Percentiles rank a stretch among this genome's conserved stretches.
These are phyloP conservation scores for Vollenhovia emeryi DNA, from an alignment of 1,140 invertebrate species.

Conservation along the genomic window DNA sequence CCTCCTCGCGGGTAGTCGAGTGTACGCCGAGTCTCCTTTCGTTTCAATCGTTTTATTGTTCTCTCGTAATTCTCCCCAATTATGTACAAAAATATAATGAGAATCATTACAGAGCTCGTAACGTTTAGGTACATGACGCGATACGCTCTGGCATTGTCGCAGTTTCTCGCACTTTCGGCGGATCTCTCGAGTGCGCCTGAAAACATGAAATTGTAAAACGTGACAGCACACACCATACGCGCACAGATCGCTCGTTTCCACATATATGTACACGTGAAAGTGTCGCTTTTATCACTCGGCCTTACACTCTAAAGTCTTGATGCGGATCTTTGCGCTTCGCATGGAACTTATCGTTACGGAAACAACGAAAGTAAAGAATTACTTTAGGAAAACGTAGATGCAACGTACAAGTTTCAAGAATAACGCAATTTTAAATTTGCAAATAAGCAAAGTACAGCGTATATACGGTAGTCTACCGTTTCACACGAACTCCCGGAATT, in stretches of 20 bases:
- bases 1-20: not conserved
- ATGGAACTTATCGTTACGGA: not conserved
- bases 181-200: conserved; percentile 30
- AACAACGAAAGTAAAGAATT: not conserved
- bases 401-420: not conserved
- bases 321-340: not conserved
- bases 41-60: conserved; percentile 75
- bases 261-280: conserved; percentile 8
- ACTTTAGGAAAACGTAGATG: not conserved
- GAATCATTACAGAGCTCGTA: conserved; percentile 79
- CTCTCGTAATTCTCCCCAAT: conserved; percentile 76
- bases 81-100: conserved; percentile 84
- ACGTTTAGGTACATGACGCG: conserved; percentile 76
- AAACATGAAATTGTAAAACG: conserved; percentile 42
- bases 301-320: not conserved
- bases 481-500: not conserved
- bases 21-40: conserved; percentile 50
- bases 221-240: conserved; percentile 38
- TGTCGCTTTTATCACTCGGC: not conserved
- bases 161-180: conserved; percentile 29
- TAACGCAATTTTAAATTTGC: not conserved
- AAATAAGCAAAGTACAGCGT: not conserved
- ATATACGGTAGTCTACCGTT: not conserved
- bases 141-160: conserved; percentile 59
- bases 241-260: conserved; percentile 15